phyloP scores from a whole-genome alignment of 2,888 invertebrate genomes.

The Cephonodes hylas region DNA sequence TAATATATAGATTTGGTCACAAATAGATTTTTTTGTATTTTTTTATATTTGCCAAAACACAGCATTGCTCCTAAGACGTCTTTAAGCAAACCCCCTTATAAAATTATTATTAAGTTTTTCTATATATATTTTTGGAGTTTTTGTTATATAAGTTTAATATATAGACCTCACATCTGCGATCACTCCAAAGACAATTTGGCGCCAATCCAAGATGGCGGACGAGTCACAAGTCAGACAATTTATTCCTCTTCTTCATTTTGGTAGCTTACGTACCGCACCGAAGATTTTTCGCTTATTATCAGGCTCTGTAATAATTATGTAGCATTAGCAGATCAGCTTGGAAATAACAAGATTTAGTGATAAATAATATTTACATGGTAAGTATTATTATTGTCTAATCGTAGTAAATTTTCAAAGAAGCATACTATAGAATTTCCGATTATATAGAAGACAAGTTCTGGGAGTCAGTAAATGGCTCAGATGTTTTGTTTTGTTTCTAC shows the following conservation, averaged over 20 bases:
- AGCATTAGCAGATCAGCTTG: neutral
- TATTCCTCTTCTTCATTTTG: constrained; percentile 94
- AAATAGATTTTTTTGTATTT: neutral
- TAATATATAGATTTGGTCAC: constrained; percentile 6
- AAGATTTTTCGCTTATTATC: constrained; percentile 94
- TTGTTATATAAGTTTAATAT: neutral
- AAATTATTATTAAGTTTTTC: constrained; percentile 12
- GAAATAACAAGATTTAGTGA: too few species aligned
- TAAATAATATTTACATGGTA: too few species aligned
- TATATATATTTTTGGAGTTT: neutral
- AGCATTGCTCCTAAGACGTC: constrained; percentile 24
- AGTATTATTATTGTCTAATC: too few species aligned
- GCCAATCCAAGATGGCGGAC: constrained; percentile 39
- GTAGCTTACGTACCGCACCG: constrained; percentile 97
- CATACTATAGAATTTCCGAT: too few species aligned
- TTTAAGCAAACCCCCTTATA: constrained; percentile 19
- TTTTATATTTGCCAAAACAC: neutral
- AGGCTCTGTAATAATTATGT: constrained; percentile 90
- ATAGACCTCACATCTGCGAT: constrained; percentile 14
- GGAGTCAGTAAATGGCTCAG: too few species aligned
- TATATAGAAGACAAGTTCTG: too few species aligned
- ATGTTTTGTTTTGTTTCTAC: too few species aligned
- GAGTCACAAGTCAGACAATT: constrained; percentile 48
- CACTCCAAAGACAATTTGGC: constrained; percentile 38
- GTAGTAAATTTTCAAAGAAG: too few species aligned